phyloP scores from a whole-genome alignment of 2,113 vertebrate genomes.

The Mus spicilegus region DNA sequence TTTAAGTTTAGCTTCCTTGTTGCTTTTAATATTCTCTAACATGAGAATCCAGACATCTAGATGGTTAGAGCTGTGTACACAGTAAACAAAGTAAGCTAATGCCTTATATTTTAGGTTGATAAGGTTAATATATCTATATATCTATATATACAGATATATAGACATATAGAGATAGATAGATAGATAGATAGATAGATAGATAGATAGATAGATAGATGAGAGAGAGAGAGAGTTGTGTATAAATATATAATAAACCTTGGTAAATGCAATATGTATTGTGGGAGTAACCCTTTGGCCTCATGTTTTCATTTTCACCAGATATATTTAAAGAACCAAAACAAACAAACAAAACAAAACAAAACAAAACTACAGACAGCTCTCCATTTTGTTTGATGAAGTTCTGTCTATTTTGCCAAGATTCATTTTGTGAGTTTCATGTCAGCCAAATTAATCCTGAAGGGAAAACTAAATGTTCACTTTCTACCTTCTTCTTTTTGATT shows the following conservation, averaged over 20 bases:
- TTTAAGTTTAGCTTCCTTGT: conserved; percentile 41
- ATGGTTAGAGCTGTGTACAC: background rate
- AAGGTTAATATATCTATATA: background rate
- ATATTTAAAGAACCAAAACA: background rate
- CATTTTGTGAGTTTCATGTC: conserved; percentile 61
- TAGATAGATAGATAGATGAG: too few relatives aligned
- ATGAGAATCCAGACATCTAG: background rate
- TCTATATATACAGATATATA: background rate
- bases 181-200: too few relatives aligned
- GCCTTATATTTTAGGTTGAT: conserved; percentile 3
- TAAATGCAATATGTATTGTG: conserved; percentile 28
- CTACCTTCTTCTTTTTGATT: conserved; percentile 29
- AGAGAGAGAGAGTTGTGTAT: background rate
- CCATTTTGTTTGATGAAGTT: conserved; percentile 30
- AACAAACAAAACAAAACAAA: too few relatives aligned
- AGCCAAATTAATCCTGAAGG: conserved; percentile 72
- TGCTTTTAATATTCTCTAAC: conserved; percentile 24
- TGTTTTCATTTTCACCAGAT: conserved; percentile 45
- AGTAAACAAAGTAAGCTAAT: background rate
- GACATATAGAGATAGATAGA: background rate
- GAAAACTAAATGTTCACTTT: conserved; percentile 71
- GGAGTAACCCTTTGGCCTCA: conserved; percentile 1
- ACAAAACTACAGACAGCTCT: background rate
- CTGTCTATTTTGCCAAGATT: conserved; percentile 53
- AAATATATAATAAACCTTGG: conserved; percentile 7